Evolutionary conservation across 2,797 vertebrate species (phyloP), one percentile per base, ranked within the genome.

Genomic region (Anableps anableps): DNA sequence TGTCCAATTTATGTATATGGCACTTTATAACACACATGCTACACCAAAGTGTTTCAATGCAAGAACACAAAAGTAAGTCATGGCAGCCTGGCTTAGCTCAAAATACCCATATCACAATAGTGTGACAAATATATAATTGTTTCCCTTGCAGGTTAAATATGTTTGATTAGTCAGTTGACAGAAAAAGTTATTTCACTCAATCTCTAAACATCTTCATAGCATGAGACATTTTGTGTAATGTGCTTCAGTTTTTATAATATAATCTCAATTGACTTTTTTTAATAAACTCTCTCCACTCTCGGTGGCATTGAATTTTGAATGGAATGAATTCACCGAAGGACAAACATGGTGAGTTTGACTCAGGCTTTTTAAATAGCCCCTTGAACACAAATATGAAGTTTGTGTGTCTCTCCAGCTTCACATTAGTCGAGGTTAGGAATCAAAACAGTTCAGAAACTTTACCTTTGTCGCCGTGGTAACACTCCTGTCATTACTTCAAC

Each of bases 391-490:
- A 76, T 78, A 82, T 81, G 51, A 9, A 34, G 73, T 83, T 85
- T 85, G 84, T 8, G 2, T 48, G 51, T 85, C 74, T 84, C 78
- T 80, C 55, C 77, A 88, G 81, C n/a, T 50, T 85, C 77, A 79
- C 75, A 75, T 80, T 72, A 87, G 78, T 72, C 78, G 45, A 93
- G 91, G 90, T 93, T 79, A 86, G 34, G 77, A 79, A 75, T 83
- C 74, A 83, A 84, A 83, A 79, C 80, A 76, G 81, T 91, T 91
- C 78, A 84, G 81, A 80, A 70, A 86, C 90, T 88, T 90, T 47
- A 89, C 83, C 89, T 86, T 74, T 62, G 89, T 94, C 89, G 83
- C 89, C 79, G 55, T 92, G 92, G 91, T 79, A 88, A 88, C 82
- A 31, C 89, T 93, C 86, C 78, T 82, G 75, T 79, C 38, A 31